Evolutionary conservation across 1,140 invertebrate species (phyloP).

Genomic region (Drosophila funebris): DNA sequence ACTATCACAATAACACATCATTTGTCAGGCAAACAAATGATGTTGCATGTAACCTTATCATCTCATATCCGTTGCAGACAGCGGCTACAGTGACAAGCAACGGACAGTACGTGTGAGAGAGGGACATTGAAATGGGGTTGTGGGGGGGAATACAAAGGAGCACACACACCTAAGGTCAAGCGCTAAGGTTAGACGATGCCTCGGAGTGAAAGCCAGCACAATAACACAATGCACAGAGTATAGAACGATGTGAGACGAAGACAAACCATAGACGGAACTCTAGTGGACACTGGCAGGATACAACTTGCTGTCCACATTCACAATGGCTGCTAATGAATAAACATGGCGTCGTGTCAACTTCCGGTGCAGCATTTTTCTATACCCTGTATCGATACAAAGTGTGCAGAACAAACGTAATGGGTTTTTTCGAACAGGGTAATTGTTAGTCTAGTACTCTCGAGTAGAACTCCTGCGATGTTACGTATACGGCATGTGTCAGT

Average conservation of each 20-base stretch:
- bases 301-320: constrained; percentile 11
- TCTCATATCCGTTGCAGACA: constrained; percentile 78
- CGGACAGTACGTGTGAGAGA: not conserved
- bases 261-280: constrained; percentile 41
- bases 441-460: not conserved
- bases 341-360: constrained; percentile 68
- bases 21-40: constrained; percentile 81
- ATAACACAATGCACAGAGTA: constrained; percentile 35
- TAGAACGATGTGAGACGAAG: constrained; percentile 17
- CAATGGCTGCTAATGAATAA: constrained; percentile 79
- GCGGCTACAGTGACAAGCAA: constrained; percentile 19
- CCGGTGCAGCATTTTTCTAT: constrained; percentile 33
- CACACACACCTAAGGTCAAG: constrained; percentile 58
- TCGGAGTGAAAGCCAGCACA: constrained; percentile 27
- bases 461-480: constrained; percentile 43
- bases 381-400: constrained; percentile 14
- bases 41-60: constrained; percentile 82
- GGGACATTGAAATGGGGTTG: no score
- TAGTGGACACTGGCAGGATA: constrained; percentile 35
- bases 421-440: not conserved
- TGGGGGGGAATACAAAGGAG: not conserved
- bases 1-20: constrained; percentile 80
- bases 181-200: constrained; percentile 50
- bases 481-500: constrained; percentile 62
- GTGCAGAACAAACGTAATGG: no score